phyloP scores from a whole-genome alignment of 2,113 vertebrate species.

The Ariopsis seemanni region DNA sequence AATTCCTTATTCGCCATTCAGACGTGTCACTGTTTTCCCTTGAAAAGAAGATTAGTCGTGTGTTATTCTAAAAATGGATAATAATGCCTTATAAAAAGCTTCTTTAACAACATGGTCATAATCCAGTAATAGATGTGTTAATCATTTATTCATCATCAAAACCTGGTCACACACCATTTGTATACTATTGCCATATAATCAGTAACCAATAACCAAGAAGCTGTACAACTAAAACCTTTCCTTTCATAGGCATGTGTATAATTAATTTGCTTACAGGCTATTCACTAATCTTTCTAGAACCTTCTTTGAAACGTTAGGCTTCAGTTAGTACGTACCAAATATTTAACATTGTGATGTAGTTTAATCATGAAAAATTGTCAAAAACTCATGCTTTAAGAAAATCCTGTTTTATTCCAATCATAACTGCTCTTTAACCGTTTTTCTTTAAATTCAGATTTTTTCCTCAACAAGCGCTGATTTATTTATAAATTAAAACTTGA shows the following conservation, averaged over 20 bases:
- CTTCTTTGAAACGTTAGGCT: neutral
- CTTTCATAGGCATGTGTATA: neutral
- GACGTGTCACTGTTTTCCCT: neutral
- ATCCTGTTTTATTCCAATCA: neutral
- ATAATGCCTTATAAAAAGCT: neutral
- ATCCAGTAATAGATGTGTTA: neutral
- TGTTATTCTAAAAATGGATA: neutral
- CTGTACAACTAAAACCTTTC: neutral
- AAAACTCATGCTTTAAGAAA: neutral
- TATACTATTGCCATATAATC: neutral
- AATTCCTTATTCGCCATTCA: constrained; percentile 73
- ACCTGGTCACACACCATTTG: neutral
- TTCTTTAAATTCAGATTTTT: neutral
- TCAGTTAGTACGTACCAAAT: neutral
- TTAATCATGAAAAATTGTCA: neutral
- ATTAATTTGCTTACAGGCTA: neutral
- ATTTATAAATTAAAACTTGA: neutral
- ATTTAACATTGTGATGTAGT: neutral
- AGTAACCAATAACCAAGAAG: neutral
- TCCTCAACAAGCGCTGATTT: neutral
- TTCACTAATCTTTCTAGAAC: neutral
- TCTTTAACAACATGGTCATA: neutral
- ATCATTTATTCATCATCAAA: neutral
- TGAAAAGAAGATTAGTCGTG: neutral
- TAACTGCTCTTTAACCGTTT: neutral